These are phyloP conservation scores for Digitonthophagus gazella DNA, from an alignment of 2,888 invertebrate genomes.

Conservation along the genomic window DNA sequence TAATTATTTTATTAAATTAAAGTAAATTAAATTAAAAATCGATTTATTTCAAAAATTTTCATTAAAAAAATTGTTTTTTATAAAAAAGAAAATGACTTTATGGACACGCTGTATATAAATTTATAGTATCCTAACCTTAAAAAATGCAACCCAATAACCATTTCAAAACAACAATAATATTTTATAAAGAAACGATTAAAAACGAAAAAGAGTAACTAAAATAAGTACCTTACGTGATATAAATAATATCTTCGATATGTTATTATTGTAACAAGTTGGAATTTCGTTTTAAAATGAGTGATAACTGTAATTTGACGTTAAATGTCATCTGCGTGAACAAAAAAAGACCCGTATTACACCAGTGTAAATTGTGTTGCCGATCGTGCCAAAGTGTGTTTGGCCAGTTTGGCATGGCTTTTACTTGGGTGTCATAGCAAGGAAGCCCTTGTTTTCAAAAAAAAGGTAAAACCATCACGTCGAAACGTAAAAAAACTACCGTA, in stretches of 20 bases:
- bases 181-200: too few species aligned
- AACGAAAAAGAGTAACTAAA: too few species aligned
- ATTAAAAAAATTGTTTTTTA: background rate
- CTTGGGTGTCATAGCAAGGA: conserved; percentile 35
- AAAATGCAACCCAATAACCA: too few species aligned
- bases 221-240: too few species aligned
- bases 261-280: too few species aligned
- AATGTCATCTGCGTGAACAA: too few species aligned
- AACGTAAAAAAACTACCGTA: conserved; percentile 5
- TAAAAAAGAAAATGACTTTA: background rate
- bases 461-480: background rate
- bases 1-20: too few species aligned
- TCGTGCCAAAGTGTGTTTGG: conserved; percentile 30
- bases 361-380: conserved; percentile 34
- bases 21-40: background rate
- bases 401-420: conserved; percentile 34
- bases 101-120: too few species aligned
- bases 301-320: too few species aligned
- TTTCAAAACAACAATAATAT: too few species aligned
- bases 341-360: background rate
- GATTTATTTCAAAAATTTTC: background rate
- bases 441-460: conserved; percentile 22
- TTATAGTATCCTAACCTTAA: too few species aligned
- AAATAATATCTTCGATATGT: too few species aligned
- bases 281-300: background rate